These are phyloP conservation scores for Araneus ventricosus DNA, from an alignment of 1,140 invertebrate species.

Conservation along the genomic window DNA sequence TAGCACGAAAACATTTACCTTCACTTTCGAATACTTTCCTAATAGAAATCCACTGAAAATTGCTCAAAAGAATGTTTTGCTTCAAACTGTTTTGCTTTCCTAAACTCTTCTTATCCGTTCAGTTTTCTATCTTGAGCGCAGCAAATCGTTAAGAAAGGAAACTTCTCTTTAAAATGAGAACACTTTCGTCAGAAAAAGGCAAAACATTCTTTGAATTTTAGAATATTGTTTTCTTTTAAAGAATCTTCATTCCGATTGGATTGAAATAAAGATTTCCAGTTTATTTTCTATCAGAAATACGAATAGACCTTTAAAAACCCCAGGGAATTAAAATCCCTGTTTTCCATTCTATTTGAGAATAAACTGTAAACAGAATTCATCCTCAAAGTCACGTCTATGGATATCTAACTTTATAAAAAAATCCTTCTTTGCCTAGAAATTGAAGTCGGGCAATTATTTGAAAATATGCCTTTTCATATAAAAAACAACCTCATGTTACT, in stretches of 20 bases:
- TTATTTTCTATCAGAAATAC: neutral
- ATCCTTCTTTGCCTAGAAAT: too few species aligned
- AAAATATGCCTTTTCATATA: too few species aligned
- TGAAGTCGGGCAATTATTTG: too few species aligned
- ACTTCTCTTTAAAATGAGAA: neutral
- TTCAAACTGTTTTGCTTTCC: neutral
- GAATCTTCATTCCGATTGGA: neutral
- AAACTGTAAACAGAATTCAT: neutral
- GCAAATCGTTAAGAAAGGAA: neutral
- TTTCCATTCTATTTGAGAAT: neutral
- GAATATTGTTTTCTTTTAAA: slow-evolving; percentile 10
- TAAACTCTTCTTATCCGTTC: slow-evolving; percentile 7
- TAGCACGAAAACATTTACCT: neutral
- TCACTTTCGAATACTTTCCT: neutral
- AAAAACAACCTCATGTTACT: too few species aligned
- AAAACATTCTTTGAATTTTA: slow-evolving; percentile 12
- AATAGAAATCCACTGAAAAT: neutral
- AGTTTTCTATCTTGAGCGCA: neutral
- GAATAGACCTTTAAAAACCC: neutral
- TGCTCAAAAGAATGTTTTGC: neutral
- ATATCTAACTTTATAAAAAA: too few species aligned
- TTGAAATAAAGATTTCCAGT: slow-evolving; percentile 21
- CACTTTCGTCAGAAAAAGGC: neutral
- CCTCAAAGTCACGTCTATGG: too few species aligned
- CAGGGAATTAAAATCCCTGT: neutral